These are phyloP conservation scores for Elaphurus davidianus DNA, from an alignment of 2,113 vertebrate genomes.

Conservation along the genomic window DNA sequence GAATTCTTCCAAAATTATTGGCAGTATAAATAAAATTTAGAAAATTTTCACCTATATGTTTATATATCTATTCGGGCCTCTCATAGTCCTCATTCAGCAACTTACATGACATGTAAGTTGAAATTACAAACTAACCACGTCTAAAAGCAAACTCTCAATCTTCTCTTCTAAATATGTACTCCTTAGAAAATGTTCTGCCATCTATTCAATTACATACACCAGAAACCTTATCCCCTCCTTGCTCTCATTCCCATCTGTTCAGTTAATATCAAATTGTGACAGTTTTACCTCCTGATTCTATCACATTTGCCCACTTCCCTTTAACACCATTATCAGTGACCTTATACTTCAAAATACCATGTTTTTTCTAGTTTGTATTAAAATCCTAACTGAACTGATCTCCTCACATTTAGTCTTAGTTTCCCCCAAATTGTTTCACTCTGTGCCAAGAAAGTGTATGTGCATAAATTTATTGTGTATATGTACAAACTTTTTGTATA, in stretches of 20 bases:
- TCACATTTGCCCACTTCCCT: background rate
- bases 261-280: background rate
- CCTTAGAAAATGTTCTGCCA: background rate
- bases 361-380: background rate
- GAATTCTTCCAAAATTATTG: background rate
- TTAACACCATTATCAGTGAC: background rate
- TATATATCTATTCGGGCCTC: background rate
- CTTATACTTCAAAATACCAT: background rate
- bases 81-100: background rate
- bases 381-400: background rate
- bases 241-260: background rate
- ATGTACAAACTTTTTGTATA: background rate
- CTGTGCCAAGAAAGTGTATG: background rate
- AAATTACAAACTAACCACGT: background rate
- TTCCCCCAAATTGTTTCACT: background rate
- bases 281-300: background rate
- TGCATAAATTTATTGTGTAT: background rate
- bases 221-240: background rate
- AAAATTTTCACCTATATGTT: background rate
- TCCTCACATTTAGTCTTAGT: background rate
- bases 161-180: background rate
- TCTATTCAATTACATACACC: background rate
- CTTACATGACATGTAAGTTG: background rate
- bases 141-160: background rate
- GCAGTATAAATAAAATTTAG: background rate